Evolutionary conservation across 2,888 invertebrate genomes (phyloP).

Genomic region (Himalopsyche anomala): DNA sequence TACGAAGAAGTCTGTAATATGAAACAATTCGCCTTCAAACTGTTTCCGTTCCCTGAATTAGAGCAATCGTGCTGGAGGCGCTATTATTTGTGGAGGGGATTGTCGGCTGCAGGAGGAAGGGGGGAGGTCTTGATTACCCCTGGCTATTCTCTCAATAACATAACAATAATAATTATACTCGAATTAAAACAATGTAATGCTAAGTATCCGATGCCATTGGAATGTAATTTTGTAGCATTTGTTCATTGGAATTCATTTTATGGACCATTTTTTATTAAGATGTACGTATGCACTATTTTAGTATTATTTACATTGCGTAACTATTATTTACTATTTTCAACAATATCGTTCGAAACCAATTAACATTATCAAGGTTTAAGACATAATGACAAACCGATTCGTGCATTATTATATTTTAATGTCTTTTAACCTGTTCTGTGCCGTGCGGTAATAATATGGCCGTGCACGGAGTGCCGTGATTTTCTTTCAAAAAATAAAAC

Average conservation of each 20-base stretch:
- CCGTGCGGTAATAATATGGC: no score
- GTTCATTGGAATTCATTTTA: slow-evolving; percentile 11
- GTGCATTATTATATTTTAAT: no score
- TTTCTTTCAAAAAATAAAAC: no score
- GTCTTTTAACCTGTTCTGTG: no score
- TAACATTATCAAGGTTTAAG: no score
- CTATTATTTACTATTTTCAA: no score
- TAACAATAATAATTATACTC: slow-evolving; percentile 34
- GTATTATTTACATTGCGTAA: neutral
- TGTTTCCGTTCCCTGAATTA: slow-evolving; percentile 28
- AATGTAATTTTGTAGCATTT: slow-evolving; percentile 22
- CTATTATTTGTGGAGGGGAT: slow-evolving; percentile 58
- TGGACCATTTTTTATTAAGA: slow-evolving; percentile 1
- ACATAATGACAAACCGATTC: no score
- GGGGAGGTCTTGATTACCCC: slow-evolving; percentile 26
- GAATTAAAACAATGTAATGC: slow-evolving; percentile 31
- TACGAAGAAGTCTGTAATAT: no score
- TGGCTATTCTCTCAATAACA: slow-evolving; percentile 34
- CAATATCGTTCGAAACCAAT: no score
- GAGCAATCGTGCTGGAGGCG: slow-evolving; percentile 58
- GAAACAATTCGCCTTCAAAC: neutral
- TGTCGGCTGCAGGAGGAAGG: neutral
- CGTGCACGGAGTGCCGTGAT: no score
- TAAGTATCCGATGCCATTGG: slow-evolving; percentile 1
- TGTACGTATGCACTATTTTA: neutral